Evolutionary conservation across 2,113 vertebrate species (phyloP).

Genomic region (Pogona vitticeps): DNA sequence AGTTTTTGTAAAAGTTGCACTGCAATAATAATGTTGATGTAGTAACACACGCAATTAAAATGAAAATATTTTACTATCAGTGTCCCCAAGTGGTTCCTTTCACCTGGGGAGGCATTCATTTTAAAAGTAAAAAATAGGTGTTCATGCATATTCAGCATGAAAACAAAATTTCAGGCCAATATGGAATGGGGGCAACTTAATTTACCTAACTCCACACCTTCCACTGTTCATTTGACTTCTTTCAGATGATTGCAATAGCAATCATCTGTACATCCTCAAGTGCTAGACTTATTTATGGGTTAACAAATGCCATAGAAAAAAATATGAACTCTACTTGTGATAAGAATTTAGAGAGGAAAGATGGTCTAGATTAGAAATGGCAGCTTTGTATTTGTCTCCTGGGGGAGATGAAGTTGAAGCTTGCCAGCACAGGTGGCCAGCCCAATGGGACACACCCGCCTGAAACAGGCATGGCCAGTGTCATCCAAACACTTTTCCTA

Average conservation of each 20-base stretch:
- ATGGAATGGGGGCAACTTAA: not conserved
- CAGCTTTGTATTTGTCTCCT: not conserved
- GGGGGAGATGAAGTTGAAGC: not conserved
- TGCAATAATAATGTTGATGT: not conserved
- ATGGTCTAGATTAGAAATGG: not conserved
- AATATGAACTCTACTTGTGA: not conserved
- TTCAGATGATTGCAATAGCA: not conserved
- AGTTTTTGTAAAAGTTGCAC: slow-evolving; percentile 1
- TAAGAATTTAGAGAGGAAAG: not conserved
- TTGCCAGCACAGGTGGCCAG: too few species aligned
- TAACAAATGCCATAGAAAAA: not conserved
- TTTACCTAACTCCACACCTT: not conserved
- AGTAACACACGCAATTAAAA: slow-evolving; percentile 15
- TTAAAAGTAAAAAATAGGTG: not conserved
- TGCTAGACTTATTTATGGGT: not conserved
- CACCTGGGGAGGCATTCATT: not conserved
- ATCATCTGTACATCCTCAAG: not conserved
- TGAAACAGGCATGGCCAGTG: too few species aligned
- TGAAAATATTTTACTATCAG: not conserved
- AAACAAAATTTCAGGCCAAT: not conserved
- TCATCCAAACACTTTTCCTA: too few species aligned
- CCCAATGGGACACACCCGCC: too few species aligned
- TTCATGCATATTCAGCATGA: not conserved
- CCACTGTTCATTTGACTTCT: not conserved
- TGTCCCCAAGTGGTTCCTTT: not conserved